phyloP scores from a whole-genome alignment of 2,797 vertebrate genomes.

The Megaceryle alcyon region DNA sequence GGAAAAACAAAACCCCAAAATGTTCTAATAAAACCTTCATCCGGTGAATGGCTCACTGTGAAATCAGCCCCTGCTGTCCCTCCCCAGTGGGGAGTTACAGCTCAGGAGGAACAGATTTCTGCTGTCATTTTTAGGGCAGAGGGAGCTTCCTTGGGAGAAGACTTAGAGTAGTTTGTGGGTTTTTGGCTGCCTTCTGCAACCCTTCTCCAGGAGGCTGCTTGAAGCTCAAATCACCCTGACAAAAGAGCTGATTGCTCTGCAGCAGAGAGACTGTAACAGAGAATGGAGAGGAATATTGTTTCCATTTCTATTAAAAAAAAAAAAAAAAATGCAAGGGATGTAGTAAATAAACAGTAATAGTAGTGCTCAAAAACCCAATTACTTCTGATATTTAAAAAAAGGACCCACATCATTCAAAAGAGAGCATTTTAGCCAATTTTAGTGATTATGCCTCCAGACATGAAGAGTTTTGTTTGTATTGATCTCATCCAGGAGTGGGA shows the following conservation, averaged over 20 bases:
- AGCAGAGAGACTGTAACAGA: not conserved
- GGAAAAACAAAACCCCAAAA: not conserved
- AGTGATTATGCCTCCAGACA: not conserved
- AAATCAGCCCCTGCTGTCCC: not conserved
- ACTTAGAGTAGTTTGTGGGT: not conserved
- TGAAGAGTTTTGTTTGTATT: conserved; percentile 35
- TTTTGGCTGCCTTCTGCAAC: not conserved
- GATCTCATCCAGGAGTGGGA: not conserved
- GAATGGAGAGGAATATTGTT: not conserved
- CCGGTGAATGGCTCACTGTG: rapidly evolving
- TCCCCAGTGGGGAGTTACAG: rapidly evolving
- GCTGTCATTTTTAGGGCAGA: not conserved
- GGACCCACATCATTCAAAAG: not conserved
- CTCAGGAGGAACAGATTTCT: not conserved
- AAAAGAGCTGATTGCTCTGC: not conserved
- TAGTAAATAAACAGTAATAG: not conserved
- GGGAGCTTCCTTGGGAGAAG: not conserved
- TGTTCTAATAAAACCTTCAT: not conserved
- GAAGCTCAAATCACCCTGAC: not conserved
- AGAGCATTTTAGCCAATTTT: not conserved
- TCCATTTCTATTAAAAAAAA: not conserved
- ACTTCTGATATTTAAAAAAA: conserved; percentile 18
- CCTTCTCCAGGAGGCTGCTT: not conserved
- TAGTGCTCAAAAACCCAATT: not conserved
- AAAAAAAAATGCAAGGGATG: rapidly evolving